Evolutionary conservation across 2,113 vertebrate genomes (phyloP), one percentile per base, ranked within the genome.

Genomic region (Ursus arctos): DNA sequence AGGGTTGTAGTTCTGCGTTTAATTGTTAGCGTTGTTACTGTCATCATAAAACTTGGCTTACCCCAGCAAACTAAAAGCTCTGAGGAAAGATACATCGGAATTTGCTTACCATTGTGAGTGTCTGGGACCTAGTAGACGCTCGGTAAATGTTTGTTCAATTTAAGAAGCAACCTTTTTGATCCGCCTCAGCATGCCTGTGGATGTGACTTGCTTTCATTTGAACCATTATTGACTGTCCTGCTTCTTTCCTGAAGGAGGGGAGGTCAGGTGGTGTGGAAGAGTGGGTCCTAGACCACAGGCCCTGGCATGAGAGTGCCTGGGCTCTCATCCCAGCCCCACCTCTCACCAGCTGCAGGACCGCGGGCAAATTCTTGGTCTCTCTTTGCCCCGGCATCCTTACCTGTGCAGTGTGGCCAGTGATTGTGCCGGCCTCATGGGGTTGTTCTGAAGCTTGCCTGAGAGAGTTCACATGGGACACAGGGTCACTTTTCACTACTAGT

Each of bases 1-100:
- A 36, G 33, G 69, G 7, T 59, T 95, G 26, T 69, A 69, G 55
- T 82, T 86, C 93, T 93, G 19, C 33, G 24, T 93, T 91, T 93
- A 57, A 43, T 86, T 69, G 33, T 81, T 72, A 31, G 36, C 26
- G 43, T 43, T n/a, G 24, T 79, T 63, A 31, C 8, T 49, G 31
- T 79, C 16, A 51, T 31, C 51, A 19, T 72, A 22, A 82, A 93
- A n/a, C 6, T 80, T 71, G 71, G 55, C 57, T 84, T 87, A 57
- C 40, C 55, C 49, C 10, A 53, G 88, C 67, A 59, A 81, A n/a
- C 82, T 59, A 22, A 43, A 84, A 84, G 36, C 63, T 83, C 59
- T 21, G 14, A 77, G 40, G 57, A 82, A n/a, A 91, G 31, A 12
- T 74, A 18, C 7, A 24, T 74, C 63, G 77, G 65, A 26, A 63